Evolutionary conservation across 2,797 vertebrate genomes (phyloP), one percentile per base, ranked within the genome.

Genomic region (Crotalus adamanteus): DNA sequence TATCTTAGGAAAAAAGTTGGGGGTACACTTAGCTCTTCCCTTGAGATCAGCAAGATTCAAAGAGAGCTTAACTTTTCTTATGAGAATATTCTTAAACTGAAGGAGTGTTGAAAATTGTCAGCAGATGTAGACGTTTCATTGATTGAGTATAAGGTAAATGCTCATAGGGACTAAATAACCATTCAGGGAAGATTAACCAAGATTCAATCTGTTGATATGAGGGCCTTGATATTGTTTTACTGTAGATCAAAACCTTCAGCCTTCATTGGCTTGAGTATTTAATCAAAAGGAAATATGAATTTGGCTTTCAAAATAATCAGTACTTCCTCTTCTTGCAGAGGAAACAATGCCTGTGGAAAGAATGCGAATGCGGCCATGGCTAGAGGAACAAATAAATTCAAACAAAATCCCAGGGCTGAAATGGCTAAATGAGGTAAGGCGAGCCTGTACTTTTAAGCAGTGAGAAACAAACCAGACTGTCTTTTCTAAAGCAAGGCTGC

Each of bases 281-380:
- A 12, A 91, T 51, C 11, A 91, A 91, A 86, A 85, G 63, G 60
- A 91, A 90, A 5, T 91, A 47, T 57, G 37, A 93, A 25, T n/a
- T 28, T 94, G 51, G 55, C n/a, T 93, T 91, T 53, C 73, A 83
- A 94, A 90, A 93, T 37, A 91, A 92, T 90, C 55, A 51, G n/a
- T 65, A 26, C 95, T 93, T 55, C 88, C 95, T 92, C 93, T 95
- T 95, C 92, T 94, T 93, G 94, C 87, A 56, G 87, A 98, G 97
- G 97, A 96, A 95, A 98, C 95, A 89, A 99, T 99, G 99, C 99
- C 99, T 6, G 99, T 99, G 57, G 99, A 99, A 97, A 98, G 99
- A 96, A 99, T 99, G 99, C 98, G 99, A 57, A 99, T 99, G 99
- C 97, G 99, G 87, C 99, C 99, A 0, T 99, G 99, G 99, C 97